phyloP scores from a whole-genome alignment of 2,888 invertebrate genomes.

The Scaptodrosophila latifasciaeformis region DNA sequence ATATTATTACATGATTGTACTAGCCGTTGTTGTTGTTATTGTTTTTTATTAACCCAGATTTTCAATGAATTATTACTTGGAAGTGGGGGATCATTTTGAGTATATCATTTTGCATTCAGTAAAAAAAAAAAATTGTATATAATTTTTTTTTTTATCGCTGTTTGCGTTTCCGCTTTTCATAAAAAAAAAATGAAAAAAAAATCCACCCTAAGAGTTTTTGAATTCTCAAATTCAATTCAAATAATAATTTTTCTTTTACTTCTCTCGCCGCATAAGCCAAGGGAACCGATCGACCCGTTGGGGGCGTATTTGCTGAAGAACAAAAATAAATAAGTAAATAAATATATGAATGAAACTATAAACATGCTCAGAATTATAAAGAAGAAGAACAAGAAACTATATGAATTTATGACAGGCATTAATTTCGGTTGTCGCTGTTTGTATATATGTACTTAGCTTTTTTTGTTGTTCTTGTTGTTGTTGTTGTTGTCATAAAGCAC shows the following conservation, averaged over 20 bases:
- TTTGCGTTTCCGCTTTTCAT: constrained; percentile 58
- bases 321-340: constrained; percentile 66
- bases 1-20: constrained; percentile 60
- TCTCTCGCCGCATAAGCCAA: not conserved
- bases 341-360: constrained; percentile 4
- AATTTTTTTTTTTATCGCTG: constrained; percentile 46
- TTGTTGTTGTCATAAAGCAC: constrained; percentile 27
- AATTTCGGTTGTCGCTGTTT: not conserved
- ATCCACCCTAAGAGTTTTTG: too few relatives aligned
- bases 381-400: constrained; percentile 16
- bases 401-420: constrained; percentile 55
- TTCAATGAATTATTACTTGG: constrained; percentile 61
- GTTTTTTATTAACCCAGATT: too few relatives aligned
- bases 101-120: too few relatives aligned
- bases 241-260: not conserved
- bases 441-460: not conserved
- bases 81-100: constrained; percentile 2
- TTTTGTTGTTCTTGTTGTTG: constrained; percentile 37
- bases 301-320: constrained; percentile 64
- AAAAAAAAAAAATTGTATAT: too few relatives aligned
- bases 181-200: too few relatives aligned
- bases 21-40: too few relatives aligned
- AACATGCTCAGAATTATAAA: too few relatives aligned
- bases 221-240: not conserved
- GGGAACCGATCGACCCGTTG: constrained; percentile 28